A percentile compares a stretch with the other conserved stretches of the same genome.
phyloP scores from a whole-genome alignment of 2,113 vertebrate species.

The Cyrtonyx montezumae region DNA sequence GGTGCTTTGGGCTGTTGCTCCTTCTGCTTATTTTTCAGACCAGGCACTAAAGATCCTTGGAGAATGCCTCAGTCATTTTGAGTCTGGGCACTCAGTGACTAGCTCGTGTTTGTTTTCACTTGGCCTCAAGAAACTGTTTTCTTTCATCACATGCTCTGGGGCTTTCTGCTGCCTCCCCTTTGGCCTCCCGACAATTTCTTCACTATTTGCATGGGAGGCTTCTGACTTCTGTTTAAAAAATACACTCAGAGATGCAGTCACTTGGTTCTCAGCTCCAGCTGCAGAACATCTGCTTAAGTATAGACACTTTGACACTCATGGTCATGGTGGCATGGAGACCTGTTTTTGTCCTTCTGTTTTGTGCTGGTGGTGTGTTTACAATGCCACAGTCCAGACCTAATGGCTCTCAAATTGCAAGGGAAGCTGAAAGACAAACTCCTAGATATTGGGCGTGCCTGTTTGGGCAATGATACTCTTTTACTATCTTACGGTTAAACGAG shows the following conservation, averaged over 20 bases:
- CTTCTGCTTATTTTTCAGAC: background rate
- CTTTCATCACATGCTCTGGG: background rate
- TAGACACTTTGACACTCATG: background rate
- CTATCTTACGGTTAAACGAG: background rate
- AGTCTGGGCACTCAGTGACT: background rate
- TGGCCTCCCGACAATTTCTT: background rate
- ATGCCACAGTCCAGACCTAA: background rate
- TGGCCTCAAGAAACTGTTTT: background rate
- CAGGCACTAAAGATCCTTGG: background rate
- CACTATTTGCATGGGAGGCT: background rate
- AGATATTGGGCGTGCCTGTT: background rate
- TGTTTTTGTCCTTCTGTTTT: background rate
- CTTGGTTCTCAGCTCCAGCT: rapidly evolving
- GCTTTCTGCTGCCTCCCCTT: background rate
- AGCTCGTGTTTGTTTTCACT: background rate
- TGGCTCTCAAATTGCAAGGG: rapidly evolving
- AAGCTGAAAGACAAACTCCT: background rate
- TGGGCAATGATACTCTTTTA: background rate
- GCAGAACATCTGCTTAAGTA: background rate
- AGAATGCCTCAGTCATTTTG: background rate
- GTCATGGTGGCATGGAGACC: rapidly evolving
- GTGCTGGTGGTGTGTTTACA: rapidly evolving
- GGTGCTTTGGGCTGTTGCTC: background rate
- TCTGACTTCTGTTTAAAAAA: background rate
- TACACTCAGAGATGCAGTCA: background rate